Evolutionary conservation across 2,888 invertebrate species (phyloP), one percentile per base, ranked within the genome.

Genomic region (Junonia oenone): DNA sequence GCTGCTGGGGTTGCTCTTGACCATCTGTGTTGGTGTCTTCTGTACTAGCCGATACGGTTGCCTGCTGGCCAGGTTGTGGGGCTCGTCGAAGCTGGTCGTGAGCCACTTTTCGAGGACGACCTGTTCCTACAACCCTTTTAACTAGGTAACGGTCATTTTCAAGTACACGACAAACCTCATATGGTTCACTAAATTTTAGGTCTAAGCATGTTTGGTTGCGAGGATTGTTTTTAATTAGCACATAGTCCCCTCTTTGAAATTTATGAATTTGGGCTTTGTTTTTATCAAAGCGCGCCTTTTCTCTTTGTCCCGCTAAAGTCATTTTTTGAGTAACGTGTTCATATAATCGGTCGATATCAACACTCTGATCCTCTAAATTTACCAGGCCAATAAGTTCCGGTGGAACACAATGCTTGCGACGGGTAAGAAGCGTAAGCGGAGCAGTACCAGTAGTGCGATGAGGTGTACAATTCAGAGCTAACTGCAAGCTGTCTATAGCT

Each of bases 401-500:
- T 3, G 65, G 66, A 1, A 62, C 61, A 31, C 58, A 56, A 17
- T 56, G 43, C 26, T 51, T 15, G 0, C 59, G 47, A 8, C 63
- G 47, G 0, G 63, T 65, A 0, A 67, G 17, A 0, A 63, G 29
- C 0, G 59, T 57, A 0, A 66, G 51, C 6, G 64, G 65, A 0
- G 64, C 53, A 9, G 48, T 19, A 1, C 63, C 62, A 5, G 67
- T 69, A 0, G 45, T 47, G 43, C 56, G 47, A 9, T 64, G 61
- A 2, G 33, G 1, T 0, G 67, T 65, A 45, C 66, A 67, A 48
- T 69, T 68, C 0, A 68, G 9, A 0, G 67, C 66, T 1, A 68
- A 45, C 48, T 67, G 67, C 0, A 68, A 38, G 4, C 13, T 40
- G 6, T 61, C 63, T 1, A 69, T 17, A 2, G 66, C 59, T 2